A percentile compares a stretch with the other conserved stretches of the same genome.
These are phyloP conservation scores for Beroe forskalii DNA, from an alignment of 37 sponge, comb jelly and placozoan species.

Conservation along the genomic window DNA sequence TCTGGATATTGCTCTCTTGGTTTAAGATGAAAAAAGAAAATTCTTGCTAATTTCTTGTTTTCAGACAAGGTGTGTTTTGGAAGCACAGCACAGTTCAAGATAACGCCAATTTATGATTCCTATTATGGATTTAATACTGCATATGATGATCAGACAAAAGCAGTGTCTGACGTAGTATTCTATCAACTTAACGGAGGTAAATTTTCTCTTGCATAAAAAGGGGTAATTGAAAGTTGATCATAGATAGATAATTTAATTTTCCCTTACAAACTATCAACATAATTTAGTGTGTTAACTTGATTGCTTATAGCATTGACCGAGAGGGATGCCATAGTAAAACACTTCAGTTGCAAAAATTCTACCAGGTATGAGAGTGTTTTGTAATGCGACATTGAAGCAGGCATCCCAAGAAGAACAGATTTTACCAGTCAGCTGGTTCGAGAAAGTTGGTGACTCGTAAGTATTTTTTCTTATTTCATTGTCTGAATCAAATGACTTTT, in stretches of 20 bases:
- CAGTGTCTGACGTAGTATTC: background rate
- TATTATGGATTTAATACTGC: slow-evolving; percentile 39
- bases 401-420: background rate
- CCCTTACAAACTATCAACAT: too few relatives aligned
- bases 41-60: too few relatives aligned
- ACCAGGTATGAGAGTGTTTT: slow-evolving; percentile 23
- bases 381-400: slow-evolving; percentile 35
- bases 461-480: background rate
- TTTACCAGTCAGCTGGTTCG: slow-evolving; percentile 24
- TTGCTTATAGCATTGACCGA: too few relatives aligned
- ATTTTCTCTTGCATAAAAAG: background rate
- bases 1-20: too few relatives aligned
- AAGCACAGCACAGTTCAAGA: slow-evolving; percentile 59
- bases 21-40: too few relatives aligned
- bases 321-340: too few relatives aligned
- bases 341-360: too few relatives aligned
- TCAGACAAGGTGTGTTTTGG: slow-evolving; percentile 61
- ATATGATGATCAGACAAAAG: background rate
- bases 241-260: too few relatives aligned
- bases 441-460: background rate
- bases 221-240: background rate
- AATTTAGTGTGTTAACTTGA: too few relatives aligned
- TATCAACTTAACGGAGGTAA: slow-evolving; percentile 43
- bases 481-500: too few relatives aligned
- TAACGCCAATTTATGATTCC: slow-evolving; percentile 47